Evolutionary conservation across 2,113 vertebrate species (phyloP), one percentile per base, ranked within the genome.

Genomic region (Proteles cristata): DNA sequence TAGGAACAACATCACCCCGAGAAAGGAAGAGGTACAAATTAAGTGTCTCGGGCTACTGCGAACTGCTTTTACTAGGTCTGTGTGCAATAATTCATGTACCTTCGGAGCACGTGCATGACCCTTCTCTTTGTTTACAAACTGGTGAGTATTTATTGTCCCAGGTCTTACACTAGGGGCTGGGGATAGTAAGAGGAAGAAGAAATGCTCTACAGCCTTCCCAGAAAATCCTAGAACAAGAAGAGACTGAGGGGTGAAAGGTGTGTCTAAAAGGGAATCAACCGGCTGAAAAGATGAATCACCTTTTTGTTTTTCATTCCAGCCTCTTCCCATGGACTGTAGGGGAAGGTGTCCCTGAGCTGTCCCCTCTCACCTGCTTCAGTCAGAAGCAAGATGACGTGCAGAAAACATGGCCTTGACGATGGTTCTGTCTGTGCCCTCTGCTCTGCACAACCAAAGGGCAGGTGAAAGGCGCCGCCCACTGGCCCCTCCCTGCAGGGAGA

Each of bases 181-280:
- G 86, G 31, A 90, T 23, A 81, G 50, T 50, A 74, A 82, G 58
- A 90, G 17, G 16, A 95, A 81, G 43, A 88, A 88, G 61, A 88
- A 86, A 80, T 74, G 17, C 14, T 82, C 61, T 95, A 31, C 12
- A 53, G 65, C 26, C 11, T 43, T 92, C 68, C 81, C 48, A 93
- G 74, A 92, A 71, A 92, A 66, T 84, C 21, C 63, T 81, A 71
- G 26, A 76, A 90, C 28, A 95, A 96, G 85, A 77, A 96, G 92
- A 83, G 31, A 83, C 50, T 90, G 21, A 25, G 53, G 33, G 48
- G 28, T 74, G n/a, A 92, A 90, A 85, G 19, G 14, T 87, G 45
- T 84, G n/a, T 86, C 92, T 88, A 82, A 48, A 76, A 88, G 25
- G 53, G 58, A 35, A 48, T 86, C 71, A 74, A 28, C 86, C 45